phyloP scores from a whole-genome alignment of 2,113 vertebrate species.

The Clarias batrachus region DNA sequence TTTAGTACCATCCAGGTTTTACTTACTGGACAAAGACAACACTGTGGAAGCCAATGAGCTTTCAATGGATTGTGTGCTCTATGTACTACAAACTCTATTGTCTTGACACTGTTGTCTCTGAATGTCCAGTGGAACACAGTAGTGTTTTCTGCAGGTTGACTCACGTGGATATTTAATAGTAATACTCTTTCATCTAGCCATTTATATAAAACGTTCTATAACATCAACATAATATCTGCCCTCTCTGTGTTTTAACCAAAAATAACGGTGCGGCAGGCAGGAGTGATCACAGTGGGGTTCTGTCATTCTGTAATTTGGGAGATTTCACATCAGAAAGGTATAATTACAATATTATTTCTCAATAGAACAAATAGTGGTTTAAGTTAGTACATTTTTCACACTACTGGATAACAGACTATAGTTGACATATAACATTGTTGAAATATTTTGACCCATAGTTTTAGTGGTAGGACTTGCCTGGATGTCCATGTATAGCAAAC shows the following conservation, averaged over 20 bases:
- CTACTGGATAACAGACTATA: no score
- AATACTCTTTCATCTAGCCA: not conserved
- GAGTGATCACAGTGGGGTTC: not conserved
- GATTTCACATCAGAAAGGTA: no score
- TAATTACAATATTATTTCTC: no score
- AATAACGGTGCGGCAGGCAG: not conserved
- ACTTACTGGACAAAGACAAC: constrained; percentile 44
- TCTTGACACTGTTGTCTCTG: constrained; percentile 36
- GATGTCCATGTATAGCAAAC: no score
- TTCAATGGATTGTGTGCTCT: constrained; percentile 50
- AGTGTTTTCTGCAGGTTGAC: constrained; percentile 31
- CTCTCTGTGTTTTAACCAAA: not conserved
- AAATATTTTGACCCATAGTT: no score
- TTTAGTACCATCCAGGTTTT: constrained; percentile 52
- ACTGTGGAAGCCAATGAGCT: constrained; percentile 38
- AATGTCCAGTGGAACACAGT: constrained; percentile 42
- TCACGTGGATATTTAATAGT: not conserved
- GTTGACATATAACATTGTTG: no score
- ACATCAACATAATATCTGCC: not conserved
- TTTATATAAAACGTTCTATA: not conserved
- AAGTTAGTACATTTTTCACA: no score
- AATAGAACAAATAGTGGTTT: no score
- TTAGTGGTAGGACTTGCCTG: no score
- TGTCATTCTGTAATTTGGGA: no score
- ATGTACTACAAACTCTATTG: constrained; percentile 49